These are phyloP conservation scores for Eupithecia vulgata DNA, from an alignment of 2,888 invertebrate genomes.

Conservation along the genomic window DNA sequence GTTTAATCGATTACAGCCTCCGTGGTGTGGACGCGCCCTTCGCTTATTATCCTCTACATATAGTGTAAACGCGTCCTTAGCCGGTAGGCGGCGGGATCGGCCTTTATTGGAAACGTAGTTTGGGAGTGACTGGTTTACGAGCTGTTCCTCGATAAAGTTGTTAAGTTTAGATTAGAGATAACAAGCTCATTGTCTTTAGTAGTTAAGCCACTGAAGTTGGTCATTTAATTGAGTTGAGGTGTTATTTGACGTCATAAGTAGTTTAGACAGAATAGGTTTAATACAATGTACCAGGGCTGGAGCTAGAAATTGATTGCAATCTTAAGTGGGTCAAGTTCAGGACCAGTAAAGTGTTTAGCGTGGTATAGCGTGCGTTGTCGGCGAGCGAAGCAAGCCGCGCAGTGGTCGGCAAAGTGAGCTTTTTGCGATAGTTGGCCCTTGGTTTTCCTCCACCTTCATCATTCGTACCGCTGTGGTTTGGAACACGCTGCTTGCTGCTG, in stretches of 20 bases:
- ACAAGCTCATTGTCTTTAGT: background rate
- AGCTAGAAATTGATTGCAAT: too few relatives aligned
- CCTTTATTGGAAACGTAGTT: conserved; percentile 51
- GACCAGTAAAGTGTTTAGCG: too few relatives aligned
- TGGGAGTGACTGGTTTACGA: conserved; percentile 29
- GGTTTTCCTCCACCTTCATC: too few relatives aligned
- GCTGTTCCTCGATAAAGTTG: conserved; percentile 2
- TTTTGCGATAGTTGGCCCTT: too few relatives aligned
- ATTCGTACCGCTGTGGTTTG: too few relatives aligned
- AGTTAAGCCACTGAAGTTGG: background rate
- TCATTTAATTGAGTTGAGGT: background rate
- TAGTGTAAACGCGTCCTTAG: background rate
- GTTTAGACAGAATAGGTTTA: background rate
- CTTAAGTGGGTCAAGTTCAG: too few relatives aligned
- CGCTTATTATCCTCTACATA: background rate
- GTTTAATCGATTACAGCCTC: conserved; percentile 77
- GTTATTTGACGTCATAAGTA: too few relatives aligned
- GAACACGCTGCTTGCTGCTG: too few relatives aligned
- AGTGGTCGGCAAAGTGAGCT: too few relatives aligned
- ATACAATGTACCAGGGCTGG: too few relatives aligned
- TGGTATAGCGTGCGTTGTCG: too few relatives aligned
- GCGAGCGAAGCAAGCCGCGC: too few relatives aligned
- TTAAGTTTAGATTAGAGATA: conserved; percentile 11
- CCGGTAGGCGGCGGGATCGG: conserved; percentile 20
- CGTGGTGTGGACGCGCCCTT: conserved; percentile 44